phyloP scores from a whole-genome alignment of 2,113 vertebrate genomes.

The Hippotragus niger region DNA sequence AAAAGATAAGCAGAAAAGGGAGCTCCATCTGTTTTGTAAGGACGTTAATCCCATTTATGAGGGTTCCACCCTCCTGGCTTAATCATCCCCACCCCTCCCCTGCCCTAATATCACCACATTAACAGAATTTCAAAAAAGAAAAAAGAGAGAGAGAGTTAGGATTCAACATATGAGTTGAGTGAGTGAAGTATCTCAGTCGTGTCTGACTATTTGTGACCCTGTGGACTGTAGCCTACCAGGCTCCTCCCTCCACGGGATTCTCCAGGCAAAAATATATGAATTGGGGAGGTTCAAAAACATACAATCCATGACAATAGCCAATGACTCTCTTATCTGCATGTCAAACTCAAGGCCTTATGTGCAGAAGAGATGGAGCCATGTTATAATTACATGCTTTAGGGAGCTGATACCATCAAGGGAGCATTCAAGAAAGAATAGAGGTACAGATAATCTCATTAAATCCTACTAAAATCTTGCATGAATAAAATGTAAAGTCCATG shows the following conservation, averaged over 20 bases:
- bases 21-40: not conserved
- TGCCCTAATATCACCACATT: not conserved
- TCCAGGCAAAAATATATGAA: not conserved
- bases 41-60: not conserved
- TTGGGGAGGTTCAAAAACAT: not conserved
- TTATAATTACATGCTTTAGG: not conserved
- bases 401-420: not conserved
- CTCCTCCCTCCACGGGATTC: no score
- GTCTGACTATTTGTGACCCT: accelerated
- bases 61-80: not conserved
- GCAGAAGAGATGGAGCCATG: no score
- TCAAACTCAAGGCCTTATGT: no score
- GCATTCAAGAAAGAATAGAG: not conserved
- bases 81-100: not conserved
- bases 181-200: no score
- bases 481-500: not conserved
- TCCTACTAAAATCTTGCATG: not conserved
- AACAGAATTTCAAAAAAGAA: not conserved
- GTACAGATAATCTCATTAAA: not conserved
- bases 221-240: no score
- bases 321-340: not conserved
- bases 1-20: not conserved
- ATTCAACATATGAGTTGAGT: not conserved
- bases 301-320: not conserved
- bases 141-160: not conserved